Base-by-base conservation (phyloP, 2,797 vertebrate species). In the Melopsittacus undulatus region DNA sequence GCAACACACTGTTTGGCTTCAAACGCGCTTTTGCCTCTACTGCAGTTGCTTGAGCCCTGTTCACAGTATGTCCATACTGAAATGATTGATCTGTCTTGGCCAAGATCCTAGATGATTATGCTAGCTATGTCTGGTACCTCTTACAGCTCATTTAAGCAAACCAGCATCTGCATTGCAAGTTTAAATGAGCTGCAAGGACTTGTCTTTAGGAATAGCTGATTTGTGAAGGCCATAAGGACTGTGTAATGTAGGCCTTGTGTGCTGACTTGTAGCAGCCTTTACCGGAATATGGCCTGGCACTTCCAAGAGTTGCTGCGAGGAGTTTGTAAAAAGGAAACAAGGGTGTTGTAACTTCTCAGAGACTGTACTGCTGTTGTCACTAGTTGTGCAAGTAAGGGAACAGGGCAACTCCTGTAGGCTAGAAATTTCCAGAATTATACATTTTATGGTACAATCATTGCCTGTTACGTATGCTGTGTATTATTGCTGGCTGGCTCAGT, bases 351-450 rank as follows among this genome's bases (percentile, higher is more conserved):
- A 89, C 27, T 74, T 66, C 63, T 84, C 61, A 46, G 20, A 85
- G 36, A 22, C 43, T 94, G 54, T 62, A 49, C 27, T 69, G 48
- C 48, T 10, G 2, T 27, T 86, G 61, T 61, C 36, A 4, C 21
- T n/a, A 23, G 34, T 93, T 96, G 42, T 74, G 83, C 83, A 96
- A 96, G 87, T 59, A 78, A 66, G 32, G 32, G 26, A 89, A 45
- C 52, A 79, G 29, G 56, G 84, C 92, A 95, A 87, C 54, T 73
- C 10, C 11, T 19, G 29, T 5, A 46, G 36, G 15, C 52, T 67
- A 56, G 83, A 77, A 82, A 75, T 68, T 95, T 87, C 74, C 90
- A 62, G 49, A 62, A 56, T 34, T 48, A 32, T 30, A 22, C 1
- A 1, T 64, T 90, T 76, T 0, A 0, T 74, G 68, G 16, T 83